Percentiles rank a stretch among this genome's conserved stretches.
phyloP scores from a whole-genome alignment of 2,113 vertebrate species.

The Erythrocercus mccallii region DNA sequence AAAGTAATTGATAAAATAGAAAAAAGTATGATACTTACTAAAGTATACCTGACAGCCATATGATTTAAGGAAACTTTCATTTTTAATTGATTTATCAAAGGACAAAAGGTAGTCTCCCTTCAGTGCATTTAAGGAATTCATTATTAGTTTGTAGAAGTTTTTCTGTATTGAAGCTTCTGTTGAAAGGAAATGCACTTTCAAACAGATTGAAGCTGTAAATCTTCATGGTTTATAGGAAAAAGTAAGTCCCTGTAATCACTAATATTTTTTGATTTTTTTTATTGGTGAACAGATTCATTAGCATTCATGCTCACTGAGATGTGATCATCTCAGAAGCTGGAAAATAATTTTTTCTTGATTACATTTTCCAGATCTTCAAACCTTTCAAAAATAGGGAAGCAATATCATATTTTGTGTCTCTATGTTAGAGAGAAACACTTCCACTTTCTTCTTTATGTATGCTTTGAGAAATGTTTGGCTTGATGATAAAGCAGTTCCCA shows the following conservation, averaged over 20 bases:
- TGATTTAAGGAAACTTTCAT: neutral
- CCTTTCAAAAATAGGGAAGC: neutral
- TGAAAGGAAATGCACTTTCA: neutral
- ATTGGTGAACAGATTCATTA: neutral
- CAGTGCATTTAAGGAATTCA: neutral
- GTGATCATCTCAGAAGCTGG: neutral
- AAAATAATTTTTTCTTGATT: neutral
- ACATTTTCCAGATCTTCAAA: neutral
- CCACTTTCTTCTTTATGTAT: neutral
- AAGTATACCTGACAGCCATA: neutral
- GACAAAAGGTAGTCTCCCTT: neutral
- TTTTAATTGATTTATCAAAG: neutral
- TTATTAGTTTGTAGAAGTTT: neutral
- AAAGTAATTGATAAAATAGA: neutral
- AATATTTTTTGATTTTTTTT: neutral
- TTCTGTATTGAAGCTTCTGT: neutral
- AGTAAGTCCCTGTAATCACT: neutral
- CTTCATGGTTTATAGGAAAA: neutral
- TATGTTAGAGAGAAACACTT: neutral
- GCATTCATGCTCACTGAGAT: neutral
- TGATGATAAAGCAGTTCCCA: neutral
- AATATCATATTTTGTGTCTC: neutral
- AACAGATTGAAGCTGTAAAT: neutral
- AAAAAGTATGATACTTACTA: neutral
- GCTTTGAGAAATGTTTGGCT: neutral